Base-by-base conservation (phyloP, 2,888 invertebrate species). In the Mesorhabditis sp. region DNA sequence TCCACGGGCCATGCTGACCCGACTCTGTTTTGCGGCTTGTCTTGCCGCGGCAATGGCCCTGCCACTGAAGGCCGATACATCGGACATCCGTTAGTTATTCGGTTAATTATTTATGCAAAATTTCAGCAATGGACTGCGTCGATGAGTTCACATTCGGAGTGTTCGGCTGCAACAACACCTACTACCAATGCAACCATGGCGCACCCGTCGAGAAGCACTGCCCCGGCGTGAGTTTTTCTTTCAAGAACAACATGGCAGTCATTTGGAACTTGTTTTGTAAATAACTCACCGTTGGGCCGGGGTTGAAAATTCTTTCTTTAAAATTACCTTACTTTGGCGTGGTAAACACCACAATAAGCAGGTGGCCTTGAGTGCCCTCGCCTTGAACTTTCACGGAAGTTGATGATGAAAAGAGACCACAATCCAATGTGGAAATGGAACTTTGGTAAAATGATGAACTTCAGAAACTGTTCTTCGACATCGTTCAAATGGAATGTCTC, bases 181-280 rank as follows among this genome's bases (percentile, higher is more conserved):
- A 50, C 58, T 50, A 50, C 58, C 58, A 50, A 50, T 50, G 58
- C n/a, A n/a, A 10, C n/a, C 58, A 50, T 50, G 58, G 58, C 7
- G 7, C 58, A n/a, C 10, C 58, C 58, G 58, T 50, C 58, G n/a
- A 13, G 58, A 50, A 50, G n/a, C 58, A 50, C 7, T 50, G 58
- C 58, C 58, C 58, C 58, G n/a, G 58, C 58, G 58, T 50, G n/a
- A 13, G 58, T 50, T 50, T 50, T 50, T 50, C 58, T 13, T 50
- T 50, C n/a, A 13, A 50, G 10, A 13, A 13, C 58, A 50, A 50
- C 7, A 50, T 13, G 58, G 7, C n/a, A 50, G 58, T 13, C 58
- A 13, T 50, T 50, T n/a, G 7, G n/a, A 50, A 50, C 7, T 10
- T 2, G 58, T 13, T 13, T 50, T 50, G 58, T 50, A 50, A 50